Base-by-base conservation (phyloP, 2,888 invertebrate species). In the Lycocerus yunnanus region DNA sequence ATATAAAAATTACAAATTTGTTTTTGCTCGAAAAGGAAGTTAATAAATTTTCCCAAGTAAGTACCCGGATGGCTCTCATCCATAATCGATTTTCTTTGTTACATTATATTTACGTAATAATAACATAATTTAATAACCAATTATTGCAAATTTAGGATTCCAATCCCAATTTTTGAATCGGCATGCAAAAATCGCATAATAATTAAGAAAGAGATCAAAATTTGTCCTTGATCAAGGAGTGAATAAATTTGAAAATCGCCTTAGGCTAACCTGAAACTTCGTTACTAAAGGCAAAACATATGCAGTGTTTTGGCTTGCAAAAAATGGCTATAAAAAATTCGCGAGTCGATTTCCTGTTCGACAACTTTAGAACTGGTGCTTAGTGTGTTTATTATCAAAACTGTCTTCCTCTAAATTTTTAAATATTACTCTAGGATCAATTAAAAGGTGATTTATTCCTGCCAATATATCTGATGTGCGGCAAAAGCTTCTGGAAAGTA, bases 211-310 rank as follows among this genome's bases (percentile, higher is more conserved):
- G 63, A 74, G 72, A 68, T 72, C 66, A 69, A 59, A 59, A 58
- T 13, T 58, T 71, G 73, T 73, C 76, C 73, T 76, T 76, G 76
- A 66, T 68, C 66, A n/a, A 58, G 18, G 75, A 61, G 65, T 63
- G 67, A 65, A 68, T 70, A 67, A 43, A 72, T 72, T 72, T 69
- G 58, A 75, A 72, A 75, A 60, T 13, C 68, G 70, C 74, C 66
- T 18, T 9, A 65, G 72, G 73, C 20, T 11, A 72, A 43, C 70
- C 58, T 63, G 58, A 24, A 67, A 72, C 70, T 69, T 72, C 27
- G 68, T 68, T 69, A 75, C 67, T 80, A 90, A 89, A 87, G 89
- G 89, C 89, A 84, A 86, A 87, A 83, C 71, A 76, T 71, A 69
- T 73, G 76, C 76, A 76, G 65, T 74, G 68, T 74, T 77, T 77